Conservation (phyloP, 2,888 invertebrate genomes). For the Lucinisca nassula region DNA sequence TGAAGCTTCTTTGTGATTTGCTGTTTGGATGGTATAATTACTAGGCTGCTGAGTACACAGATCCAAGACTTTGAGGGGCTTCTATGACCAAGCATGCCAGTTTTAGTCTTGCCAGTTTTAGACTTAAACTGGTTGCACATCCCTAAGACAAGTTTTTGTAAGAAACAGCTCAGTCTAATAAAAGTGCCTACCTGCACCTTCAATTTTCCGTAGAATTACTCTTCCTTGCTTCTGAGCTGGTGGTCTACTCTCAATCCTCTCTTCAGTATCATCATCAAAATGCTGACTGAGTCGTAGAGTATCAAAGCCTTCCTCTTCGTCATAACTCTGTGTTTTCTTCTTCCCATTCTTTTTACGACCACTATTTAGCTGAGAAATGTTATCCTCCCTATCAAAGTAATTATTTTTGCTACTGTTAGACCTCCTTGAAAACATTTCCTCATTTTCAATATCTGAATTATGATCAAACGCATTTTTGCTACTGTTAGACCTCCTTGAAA, state of each 20-base stretch:
- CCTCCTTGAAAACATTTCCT: neutral
- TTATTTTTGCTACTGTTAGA: neutral
- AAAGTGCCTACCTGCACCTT: conserved; percentile 17
- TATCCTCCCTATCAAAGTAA: conserved; percentile 22
- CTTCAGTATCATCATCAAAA: conserved; percentile 5
- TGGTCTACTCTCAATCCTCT: neutral
- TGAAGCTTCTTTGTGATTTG: no score
- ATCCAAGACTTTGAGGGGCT: no score
- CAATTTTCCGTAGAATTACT: neutral
- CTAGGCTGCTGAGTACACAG: no score
- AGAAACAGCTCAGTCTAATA: no score
- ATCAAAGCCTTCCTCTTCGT: conserved; percentile 65
- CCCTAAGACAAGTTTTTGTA: no score
- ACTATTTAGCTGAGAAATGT: neutral
- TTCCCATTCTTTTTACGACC: conserved; percentile 31
- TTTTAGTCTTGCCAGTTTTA: no score
- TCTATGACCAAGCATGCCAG: no score
- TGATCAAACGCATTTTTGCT: conserved; percentile 12
- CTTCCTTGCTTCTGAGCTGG: neutral
- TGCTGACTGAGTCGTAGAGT: conserved; percentile 65
- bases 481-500: neutral
- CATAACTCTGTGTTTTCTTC: conserved; percentile 24
- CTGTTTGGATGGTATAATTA: no score
- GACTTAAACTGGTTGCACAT: no score
- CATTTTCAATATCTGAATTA: neutral